Evolutionary conservation across 2,113 vertebrate genomes (phyloP).

Genomic region (Falcunculus frontatus): DNA sequence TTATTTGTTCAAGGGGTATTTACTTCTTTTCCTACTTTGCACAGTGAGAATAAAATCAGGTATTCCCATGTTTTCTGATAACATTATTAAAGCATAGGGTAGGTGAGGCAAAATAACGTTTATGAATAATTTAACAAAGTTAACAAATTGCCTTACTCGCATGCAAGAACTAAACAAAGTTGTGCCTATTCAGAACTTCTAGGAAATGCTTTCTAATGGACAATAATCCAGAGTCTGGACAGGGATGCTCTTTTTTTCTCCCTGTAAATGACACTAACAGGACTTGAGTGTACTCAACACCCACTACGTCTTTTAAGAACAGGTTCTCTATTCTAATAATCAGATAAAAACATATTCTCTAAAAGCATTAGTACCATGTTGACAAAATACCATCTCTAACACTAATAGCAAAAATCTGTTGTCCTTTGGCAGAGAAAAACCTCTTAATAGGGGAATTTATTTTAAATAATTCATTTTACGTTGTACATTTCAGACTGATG

Average conservation of each 20-base stretch:
- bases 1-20: rapidly evolving
- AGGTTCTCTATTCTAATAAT: not conserved
- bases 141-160: not conserved
- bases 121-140: not conserved
- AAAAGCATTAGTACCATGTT: not conserved
- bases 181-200: not conserved
- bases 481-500: not conserved
- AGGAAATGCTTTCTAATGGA: not conserved
- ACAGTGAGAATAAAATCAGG: not conserved
- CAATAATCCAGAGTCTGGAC: not conserved
- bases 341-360: not conserved
- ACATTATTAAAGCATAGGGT: not conserved
- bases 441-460: not conserved
- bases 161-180: not conserved
- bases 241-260: not conserved
- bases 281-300: not conserved
- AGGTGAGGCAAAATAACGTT: not conserved
- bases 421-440: not conserved
- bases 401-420: not conserved
- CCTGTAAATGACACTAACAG: not conserved
- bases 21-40: not conserved
- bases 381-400: not conserved
- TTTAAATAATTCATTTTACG: constrained; percentile 10
- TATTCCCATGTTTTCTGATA: not conserved
- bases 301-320: not conserved